Conservation (phyloP, 2,888 invertebrate genomes). For the Ephialtes manifestator region DNA sequence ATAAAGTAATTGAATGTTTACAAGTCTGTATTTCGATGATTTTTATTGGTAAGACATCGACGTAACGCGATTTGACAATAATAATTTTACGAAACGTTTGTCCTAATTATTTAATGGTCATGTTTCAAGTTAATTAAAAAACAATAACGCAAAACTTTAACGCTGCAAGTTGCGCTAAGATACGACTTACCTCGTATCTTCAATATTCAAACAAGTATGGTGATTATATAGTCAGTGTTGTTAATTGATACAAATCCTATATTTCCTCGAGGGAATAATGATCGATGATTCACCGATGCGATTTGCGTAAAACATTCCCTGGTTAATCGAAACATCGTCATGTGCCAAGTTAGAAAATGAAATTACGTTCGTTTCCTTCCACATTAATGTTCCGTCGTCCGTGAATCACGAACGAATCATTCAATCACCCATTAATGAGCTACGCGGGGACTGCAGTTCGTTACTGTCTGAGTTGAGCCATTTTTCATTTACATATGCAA, state of each 20-base stretch:
- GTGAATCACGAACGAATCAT: conserved; percentile 9
- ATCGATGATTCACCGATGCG: conserved; percentile 19
- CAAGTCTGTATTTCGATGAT: conserved; percentile 3
- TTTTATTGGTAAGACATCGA: conserved; percentile 27
- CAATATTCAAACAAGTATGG: neutral
- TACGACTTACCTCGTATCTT: conserved; percentile 16
- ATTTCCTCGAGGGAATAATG: neutral
- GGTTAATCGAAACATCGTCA: conserved; percentile 42
- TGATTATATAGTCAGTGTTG: neutral
- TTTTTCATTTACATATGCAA: neutral
- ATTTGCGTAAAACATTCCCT: neutral
- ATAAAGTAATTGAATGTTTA: no score
- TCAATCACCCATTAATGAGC: conserved; percentile 5
- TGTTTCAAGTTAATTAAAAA: neutral
- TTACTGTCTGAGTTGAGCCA: neutral
- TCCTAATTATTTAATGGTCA: conserved; percentile 18
- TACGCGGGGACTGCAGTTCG: neutral
- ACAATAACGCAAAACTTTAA: neutral
- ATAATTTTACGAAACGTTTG: conserved; percentile 16
- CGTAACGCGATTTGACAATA: conserved; percentile 46
- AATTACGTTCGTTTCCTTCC: conserved; percentile 40
- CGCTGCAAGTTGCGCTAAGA: conserved; percentile 19
- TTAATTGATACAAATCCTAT: neutral
- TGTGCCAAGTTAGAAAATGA: conserved; percentile 59
- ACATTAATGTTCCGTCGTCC: conserved; percentile 32